phyloP scores from a whole-genome alignment of 2,888 invertebrate genomes.

The Yponomeuta sedellus region DNA sequence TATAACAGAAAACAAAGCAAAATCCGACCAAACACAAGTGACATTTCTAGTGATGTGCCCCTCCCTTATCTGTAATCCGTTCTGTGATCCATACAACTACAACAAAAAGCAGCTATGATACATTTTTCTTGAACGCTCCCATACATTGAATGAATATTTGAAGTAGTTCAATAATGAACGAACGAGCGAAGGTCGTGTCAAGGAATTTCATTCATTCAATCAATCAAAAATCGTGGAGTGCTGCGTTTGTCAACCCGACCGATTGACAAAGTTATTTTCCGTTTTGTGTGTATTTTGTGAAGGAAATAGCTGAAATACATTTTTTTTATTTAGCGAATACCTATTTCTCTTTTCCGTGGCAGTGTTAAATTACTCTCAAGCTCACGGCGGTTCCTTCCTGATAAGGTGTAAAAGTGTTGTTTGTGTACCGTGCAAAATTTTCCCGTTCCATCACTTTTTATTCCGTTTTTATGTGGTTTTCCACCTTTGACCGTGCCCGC shows the following conservation, averaged over 20 bases:
- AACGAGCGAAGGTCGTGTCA: not conserved
- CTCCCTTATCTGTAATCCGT: too few relatives aligned
- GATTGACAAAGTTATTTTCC: slow-evolving; percentile 36
- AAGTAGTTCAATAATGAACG: not conserved
- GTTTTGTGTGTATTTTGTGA: slow-evolving; percentile 31
- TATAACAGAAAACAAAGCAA: too few relatives aligned
- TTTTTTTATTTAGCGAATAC: not conserved
- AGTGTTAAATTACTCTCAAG: not conserved
- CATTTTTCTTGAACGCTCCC: slow-evolving; percentile 1
- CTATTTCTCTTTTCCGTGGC: not conserved
- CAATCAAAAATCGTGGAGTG: slow-evolving; percentile 45
- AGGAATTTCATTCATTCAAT: slow-evolving; percentile 21
- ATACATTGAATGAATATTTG: not conserved
- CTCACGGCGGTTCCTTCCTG: not conserved
- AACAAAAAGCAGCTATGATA: too few relatives aligned
- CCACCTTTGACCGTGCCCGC: not conserved
- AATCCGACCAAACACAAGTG: not conserved
- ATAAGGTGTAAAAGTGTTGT: not conserved
- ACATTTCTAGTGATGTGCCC: not conserved
- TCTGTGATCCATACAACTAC: too few relatives aligned
- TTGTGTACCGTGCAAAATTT: not conserved
- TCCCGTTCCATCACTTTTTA: not conserved
- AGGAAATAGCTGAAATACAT: slow-evolving; percentile 31
- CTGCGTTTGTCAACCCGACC: slow-evolving; percentile 45
- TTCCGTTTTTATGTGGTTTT: not conserved